Evolutionary conservation across 2,888 invertebrate species (phyloP), one percentile per base, ranked within the genome.

Genomic region (Hesperia comma): DNA sequence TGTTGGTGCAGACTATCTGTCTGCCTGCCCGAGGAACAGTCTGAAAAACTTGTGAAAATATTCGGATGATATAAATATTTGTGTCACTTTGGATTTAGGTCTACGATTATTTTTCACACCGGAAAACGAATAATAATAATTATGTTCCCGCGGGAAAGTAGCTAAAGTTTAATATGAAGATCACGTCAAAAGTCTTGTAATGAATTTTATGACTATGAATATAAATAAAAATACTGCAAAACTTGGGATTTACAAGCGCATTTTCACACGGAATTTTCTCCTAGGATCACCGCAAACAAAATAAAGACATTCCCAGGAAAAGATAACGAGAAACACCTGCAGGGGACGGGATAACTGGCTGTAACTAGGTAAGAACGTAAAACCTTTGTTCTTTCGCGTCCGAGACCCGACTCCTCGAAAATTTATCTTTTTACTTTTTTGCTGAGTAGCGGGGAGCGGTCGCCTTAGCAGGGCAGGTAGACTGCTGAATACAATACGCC

Each of bases 371-470:
- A 87, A 85, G 77, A 82, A 79, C 78, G 80, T 83, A 84, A 84
- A 85, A 83, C 86, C 90, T 90, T 91, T 90, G 89, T 91, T 90
- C 89, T 86, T 87, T 85, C 84, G 81, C 84, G 83, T 79, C 79
- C 78, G 81, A 81, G 83, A 79, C 81, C 75, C 82, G 84, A 80
- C 83, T 87, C 83, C 79, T 84, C 90, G 85, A 85, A 90, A 89
- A 88, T 87, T 87, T 88, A 86, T 88, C 87, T 89, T 88, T 91
- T 90, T 88, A 82, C 83, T 85, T 89, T 85, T 91, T 89, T 89
- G 87, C 86, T 76, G 85, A 85, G 83, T 84, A 81, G 85, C 81
- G 49, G 21, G 51, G 51, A 26, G 51, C 51, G 51, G 26, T 14
- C 51, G 51, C 21, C 51, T 51, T 21, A 26, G 51, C 49, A 49